Base-by-base conservation (phyloP, 2,888 invertebrate genomes). In the Agonopterix arenella region DNA sequence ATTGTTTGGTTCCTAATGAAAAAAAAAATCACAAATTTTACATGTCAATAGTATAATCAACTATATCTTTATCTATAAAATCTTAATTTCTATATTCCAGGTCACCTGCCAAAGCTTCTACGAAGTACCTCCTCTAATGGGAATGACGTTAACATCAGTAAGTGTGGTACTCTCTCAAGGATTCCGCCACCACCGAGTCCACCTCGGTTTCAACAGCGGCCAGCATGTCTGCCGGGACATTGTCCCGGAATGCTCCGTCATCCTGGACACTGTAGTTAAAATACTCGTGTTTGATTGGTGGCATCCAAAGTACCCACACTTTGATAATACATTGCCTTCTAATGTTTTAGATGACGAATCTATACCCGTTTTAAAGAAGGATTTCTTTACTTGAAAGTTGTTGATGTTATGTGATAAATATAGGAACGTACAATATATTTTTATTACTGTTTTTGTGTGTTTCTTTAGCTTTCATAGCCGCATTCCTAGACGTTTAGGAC, bases 71-170 rank as follows among this genome's bases (percentile, higher is more conserved):
- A 28, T 28, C 28, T 28, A 28, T 28, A 28, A 28, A 28, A 28
- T 1, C 28, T 7, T 28, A 28, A 28, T 5, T 28, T 5, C 7
- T 28, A 38, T 46, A 10, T 78, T 80, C 0, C 76, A 92, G 90
- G 90, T 93, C 4, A 88, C 84, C 47, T 92, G 92, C 60, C 73
- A 83, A 58, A 82, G 84, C 54, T 91, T 91, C 60, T 83, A 90
- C 57, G 84, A 90, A 54, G 79, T 92, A 5, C 92, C 92, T 0
- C 89, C 90, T 3, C 80, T 93, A 2, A 88, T 91, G 72, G 93
- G 93, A 0, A 83, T 92, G 74, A 90, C 90, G 0, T 67, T 93
- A 38, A 89, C 90, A 44, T 89, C 89, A 0, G 90, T 91, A 0
- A 84, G 84, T 45, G 73, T 92, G 52, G 83, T 79, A 1, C 74